A percentile compares a stretch with the other conserved stretches of the same genome.
Conservation (phyloP, 23 tunicate genomes). For the Styela plicata region DNA sequence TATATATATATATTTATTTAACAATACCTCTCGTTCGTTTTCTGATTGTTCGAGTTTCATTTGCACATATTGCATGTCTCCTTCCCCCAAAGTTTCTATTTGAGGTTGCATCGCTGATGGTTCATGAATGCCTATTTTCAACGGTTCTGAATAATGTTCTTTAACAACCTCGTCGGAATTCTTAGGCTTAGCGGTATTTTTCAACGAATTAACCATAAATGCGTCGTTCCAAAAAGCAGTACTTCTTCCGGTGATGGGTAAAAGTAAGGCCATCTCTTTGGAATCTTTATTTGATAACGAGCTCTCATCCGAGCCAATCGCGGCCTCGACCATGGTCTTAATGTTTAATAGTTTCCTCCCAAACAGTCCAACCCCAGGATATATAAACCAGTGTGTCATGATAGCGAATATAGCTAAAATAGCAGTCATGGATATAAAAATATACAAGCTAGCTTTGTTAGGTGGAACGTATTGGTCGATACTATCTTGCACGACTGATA, state of each 20-base stretch:
- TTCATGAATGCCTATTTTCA: no score
- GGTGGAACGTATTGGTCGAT: slow-evolving; percentile 21
- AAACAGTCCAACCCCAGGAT: slow-evolving; percentile 8
- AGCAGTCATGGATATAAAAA: neutral
- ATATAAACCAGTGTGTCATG: slow-evolving; percentile 1
- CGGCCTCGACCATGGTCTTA: neutral
- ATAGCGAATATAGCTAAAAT: slow-evolving; percentile 1
- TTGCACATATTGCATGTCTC: neutral
- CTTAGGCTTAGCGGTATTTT: no score
- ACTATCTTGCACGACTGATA: neutral
- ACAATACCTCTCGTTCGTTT: neutral
- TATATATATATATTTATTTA: no score
- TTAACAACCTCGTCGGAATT: no score
- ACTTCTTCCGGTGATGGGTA: no score
- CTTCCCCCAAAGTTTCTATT: neutral
- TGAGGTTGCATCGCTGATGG: no score
- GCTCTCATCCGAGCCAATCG: neutral
- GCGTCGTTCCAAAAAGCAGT: no score
- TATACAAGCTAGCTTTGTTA: neutral
- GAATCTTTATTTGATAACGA: neutral
- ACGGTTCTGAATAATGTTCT: no score
- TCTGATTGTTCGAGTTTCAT: neutral
- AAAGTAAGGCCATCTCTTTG: neutral
- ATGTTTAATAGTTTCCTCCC: slow-evolving; percentile 1
- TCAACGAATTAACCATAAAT: no score